Evolutionary conservation across 1,140 invertebrate genomes (phyloP), one percentile per base, ranked within the genome.

Genomic region (Schlechtendalia chinensis): DNA sequence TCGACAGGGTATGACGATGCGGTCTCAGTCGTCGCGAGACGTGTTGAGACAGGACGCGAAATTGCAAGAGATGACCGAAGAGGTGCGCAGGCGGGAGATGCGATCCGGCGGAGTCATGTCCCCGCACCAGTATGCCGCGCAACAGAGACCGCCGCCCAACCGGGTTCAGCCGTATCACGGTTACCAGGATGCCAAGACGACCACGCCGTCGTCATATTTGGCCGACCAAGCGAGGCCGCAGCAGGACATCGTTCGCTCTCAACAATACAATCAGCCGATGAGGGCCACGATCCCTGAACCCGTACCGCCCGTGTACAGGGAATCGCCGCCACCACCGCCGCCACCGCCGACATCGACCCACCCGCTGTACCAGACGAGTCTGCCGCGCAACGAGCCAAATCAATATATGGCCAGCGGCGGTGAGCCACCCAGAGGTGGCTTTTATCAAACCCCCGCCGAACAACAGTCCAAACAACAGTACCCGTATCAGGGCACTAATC

Each of bases 61-160:
- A 85, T 87, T 94, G 80, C 90, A 91, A 32, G 93, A 94, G 84
- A 94, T 94, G 91, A 90, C 91, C 16, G 93, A 94, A 84, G 93
- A 94, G 86, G 90, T 94, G 2, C 86, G 91, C n/a, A 86, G 93
- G 82, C 85, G 92, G 22, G 91, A 93, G 83, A 88, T 92, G 54
- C 86, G 90, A 29, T 87, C 86, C 6, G 86, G 86, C 5, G 56
- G 56, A 50, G 75, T 79, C 8, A 77, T 77, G 50, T 83, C 84
- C 29, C 84, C 84, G 10, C 82, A 83, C 24, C 74, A 82, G 47
- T 77, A 81, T 47, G 61, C 71, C 6, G 69, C 80, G 53, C 59
- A 65, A 67, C 79, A 80, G 19, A 69, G 61, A 54, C 79, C 79
- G 45, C 79, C 50, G 8, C 61, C 29, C 8, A 81, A 69, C 24